phyloP scores from a whole-genome alignment of 2,113 vertebrate genomes.

The Amphiprion ocellaris region DNA sequence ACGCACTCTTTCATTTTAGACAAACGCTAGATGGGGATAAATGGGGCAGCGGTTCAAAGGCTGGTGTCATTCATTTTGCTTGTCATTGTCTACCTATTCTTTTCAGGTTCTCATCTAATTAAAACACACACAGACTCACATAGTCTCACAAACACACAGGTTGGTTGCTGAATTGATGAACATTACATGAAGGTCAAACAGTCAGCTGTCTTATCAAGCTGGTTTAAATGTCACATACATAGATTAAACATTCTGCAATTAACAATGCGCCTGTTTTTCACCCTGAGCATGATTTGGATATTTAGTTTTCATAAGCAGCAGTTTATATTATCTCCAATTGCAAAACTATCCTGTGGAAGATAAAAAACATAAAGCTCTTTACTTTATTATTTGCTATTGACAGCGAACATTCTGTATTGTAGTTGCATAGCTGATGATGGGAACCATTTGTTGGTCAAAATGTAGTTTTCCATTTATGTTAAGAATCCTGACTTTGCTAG shows the following conservation, averaged over 20 bases:
- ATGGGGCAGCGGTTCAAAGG: constrained; percentile 52
- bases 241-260: constrained; percentile 52
- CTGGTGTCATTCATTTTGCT: constrained; percentile 67
- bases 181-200: constrained; percentile 75
- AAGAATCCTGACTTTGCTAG: constrained; percentile 31
- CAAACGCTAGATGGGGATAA: constrained; percentile 58
- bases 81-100: constrained; percentile 65
- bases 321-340: constrained; percentile 15
- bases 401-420: neutral
- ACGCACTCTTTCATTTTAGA: constrained; percentile 62
- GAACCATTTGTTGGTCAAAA: constrained; percentile 23
- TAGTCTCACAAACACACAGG: constrained; percentile 33
- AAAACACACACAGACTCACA: constrained; percentile 36
- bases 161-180: constrained; percentile 55
- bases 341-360: constrained; percentile 17
- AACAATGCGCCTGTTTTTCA: constrained; percentile 47
- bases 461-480: constrained; percentile 30
- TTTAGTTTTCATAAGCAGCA: constrained; percentile 24
- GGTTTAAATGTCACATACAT: constrained; percentile 64
- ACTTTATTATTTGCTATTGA: constrained; percentile 19
- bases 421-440: constrained; percentile 27
- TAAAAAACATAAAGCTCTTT: neutral
- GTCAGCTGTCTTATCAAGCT: constrained; percentile 59
- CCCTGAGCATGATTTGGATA: constrained; percentile 11
- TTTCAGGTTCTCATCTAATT: constrained; percentile 70